Conservation (phyloP, 2,888 invertebrate species). For the Cephus sareptanus region DNA sequence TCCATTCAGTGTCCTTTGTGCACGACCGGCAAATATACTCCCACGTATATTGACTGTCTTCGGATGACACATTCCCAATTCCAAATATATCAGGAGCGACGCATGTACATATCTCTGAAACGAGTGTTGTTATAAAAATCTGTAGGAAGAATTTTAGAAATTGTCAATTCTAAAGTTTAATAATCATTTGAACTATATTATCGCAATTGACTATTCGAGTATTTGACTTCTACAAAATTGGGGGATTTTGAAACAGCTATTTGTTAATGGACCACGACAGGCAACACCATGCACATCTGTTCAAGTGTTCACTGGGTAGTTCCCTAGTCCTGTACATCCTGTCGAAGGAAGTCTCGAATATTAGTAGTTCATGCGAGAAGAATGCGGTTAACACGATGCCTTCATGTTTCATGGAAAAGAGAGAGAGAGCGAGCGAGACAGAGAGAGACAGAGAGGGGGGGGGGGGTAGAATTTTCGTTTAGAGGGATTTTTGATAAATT, state of each 20-base stretch:
- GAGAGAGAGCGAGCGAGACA: not conserved
- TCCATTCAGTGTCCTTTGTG: not conserved
- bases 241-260: slow-evolving; percentile 15
- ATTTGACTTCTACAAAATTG: slow-evolving; percentile 14
- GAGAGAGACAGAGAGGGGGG: too few relatives aligned
- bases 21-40: not conserved
- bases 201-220: not conserved
- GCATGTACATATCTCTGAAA: not conserved
- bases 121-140: not conserved
- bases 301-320: not conserved
- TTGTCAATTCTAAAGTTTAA: not conserved
- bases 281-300: slow-evolving; percentile 14
- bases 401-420: not conserved
- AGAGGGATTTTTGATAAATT: not conserved
- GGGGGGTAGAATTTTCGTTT: not conserved
- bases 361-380: not conserved
- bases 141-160: not conserved
- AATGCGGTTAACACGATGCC: not conserved
- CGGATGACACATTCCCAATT: not conserved
- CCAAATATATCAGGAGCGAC: not conserved
- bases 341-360: not conserved
- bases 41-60: not conserved
- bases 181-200: not conserved
- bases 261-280: slow-evolving; percentile 18
- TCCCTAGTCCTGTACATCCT: slow-evolving; percentile 20